Evolutionary conservation across 2,888 invertebrate species (phyloP).

Genomic region (Xanthia togata): DNA sequence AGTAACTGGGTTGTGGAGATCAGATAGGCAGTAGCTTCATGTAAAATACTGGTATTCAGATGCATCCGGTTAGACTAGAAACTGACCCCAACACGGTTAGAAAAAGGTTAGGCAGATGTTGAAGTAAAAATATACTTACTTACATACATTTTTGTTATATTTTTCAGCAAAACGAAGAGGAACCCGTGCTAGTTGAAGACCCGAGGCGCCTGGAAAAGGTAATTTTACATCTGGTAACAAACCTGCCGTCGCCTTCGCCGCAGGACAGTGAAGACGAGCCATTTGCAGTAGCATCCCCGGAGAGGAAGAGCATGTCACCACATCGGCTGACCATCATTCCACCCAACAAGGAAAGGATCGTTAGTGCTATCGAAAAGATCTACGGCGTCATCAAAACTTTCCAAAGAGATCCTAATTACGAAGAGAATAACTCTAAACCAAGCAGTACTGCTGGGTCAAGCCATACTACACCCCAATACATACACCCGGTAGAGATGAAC

Average conservation of each 20-base stretch:
- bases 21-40: too few relatives aligned
- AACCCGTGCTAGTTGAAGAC: constrained; percentile 90
- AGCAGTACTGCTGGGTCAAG: constrained; percentile 2
- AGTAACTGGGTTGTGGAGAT: too few relatives aligned
- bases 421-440: background rate
- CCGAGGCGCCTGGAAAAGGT: constrained; percentile 92
- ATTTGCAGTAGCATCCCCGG: constrained; percentile 27
- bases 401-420: constrained; percentile 45
- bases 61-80: too few relatives aligned
- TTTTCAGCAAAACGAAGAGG: constrained; percentile 70
- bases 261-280: constrained; percentile 36
- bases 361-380: constrained; percentile 82
- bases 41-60: too few relatives aligned
- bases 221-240: constrained; percentile 91
- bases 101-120: too few relatives aligned
- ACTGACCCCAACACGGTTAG: too few relatives aligned
- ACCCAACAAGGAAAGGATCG: constrained; percentile 79
- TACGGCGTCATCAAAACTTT: constrained; percentile 76
- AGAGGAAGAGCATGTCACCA: constrained; percentile 36
- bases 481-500: constrained; percentile 4
- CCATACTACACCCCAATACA: constrained; percentile 9
- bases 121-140: background rate
- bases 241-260: constrained; percentile 76
- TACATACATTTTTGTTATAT: constrained; percentile 5
- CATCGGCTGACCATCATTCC: constrained; percentile 78